Percentiles rank a stretch among this genome's conserved stretches.
phyloP scores from a whole-genome alignment of 92 coral and sea anemone species.

The Metridium senile region DNA sequence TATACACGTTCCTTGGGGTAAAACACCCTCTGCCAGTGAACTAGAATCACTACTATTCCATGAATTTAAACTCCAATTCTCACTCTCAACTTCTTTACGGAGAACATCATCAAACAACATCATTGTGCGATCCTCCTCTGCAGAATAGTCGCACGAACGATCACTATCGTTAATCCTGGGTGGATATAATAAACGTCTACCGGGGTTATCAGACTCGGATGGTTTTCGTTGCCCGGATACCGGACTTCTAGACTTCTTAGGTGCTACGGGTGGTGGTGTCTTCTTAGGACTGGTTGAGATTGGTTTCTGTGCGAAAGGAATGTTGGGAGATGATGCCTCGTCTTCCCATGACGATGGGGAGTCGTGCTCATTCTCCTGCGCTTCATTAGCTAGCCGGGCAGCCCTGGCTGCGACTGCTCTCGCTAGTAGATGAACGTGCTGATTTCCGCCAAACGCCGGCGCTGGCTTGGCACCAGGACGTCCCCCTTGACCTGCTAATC shows the following conservation, averaged over 20 bases:
- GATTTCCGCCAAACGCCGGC: conserved; percentile 42
- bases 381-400: conserved; percentile 68
- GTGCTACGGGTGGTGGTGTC: conserved; percentile 80
- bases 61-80: conserved; percentile 95
- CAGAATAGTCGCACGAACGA: conserved; percentile 18
- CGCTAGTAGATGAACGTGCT: conserved; percentile 71
- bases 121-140: conserved; percentile 82
- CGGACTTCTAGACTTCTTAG: conserved; percentile 58
- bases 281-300: conserved; percentile 26
- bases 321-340: conserved; percentile 19
- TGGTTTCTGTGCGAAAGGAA: conserved; percentile 12
- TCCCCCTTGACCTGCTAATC: conserved; percentile 26
- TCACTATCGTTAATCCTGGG: conserved; percentile 15
- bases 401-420: conserved; percentile 95
- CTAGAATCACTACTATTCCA: conserved; percentile 95
- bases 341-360: conserved; percentile 55
- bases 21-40: conserved; percentile 51
- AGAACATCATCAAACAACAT: conserved; percentile 90
- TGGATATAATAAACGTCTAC: conserved; percentile 29
- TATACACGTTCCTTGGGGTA: conserved; percentile 54
- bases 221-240: conserved; percentile 38
- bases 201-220: conserved; percentile 25
- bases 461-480: conserved; percentile 27
- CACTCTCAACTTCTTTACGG: conserved; percentile 88
- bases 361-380: conserved; percentile 30